These are phyloP conservation scores for Villa cingulata DNA, from an alignment of 2,888 invertebrate genomes.

Conservation along the genomic window DNA sequence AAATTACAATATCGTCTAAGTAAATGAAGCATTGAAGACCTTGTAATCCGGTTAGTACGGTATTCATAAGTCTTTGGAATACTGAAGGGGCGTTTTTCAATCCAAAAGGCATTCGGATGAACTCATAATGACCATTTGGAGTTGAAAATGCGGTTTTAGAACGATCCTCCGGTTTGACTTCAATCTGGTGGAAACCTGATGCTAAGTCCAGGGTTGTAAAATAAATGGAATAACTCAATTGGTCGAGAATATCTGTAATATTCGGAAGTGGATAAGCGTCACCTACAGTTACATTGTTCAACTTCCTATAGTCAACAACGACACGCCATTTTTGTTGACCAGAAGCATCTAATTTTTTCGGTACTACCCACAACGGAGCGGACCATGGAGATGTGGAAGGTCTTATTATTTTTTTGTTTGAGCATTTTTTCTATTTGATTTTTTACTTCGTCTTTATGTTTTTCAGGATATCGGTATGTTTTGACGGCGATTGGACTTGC, in stretches of 20 bases:
- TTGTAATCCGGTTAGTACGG: too few species aligned
- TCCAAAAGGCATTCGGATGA: conserved; percentile 3
- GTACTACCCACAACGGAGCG: conserved; percentile 3
- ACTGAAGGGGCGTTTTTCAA: too few species aligned
- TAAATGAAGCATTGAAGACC: too few species aligned
- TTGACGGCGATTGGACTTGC: conserved; percentile 12
- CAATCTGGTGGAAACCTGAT: conserved; percentile 8
- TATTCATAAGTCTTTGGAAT: too few species aligned
- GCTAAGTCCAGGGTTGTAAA: conserved; percentile 22
- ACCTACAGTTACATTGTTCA: conserved; percentile 8
- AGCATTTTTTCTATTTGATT: neutral
- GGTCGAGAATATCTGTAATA: conserved; percentile 22
- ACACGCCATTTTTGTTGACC: conserved; percentile 7
- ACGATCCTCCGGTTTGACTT: conserved; percentile 15
- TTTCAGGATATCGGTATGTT: conserved; percentile 2
- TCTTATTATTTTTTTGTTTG: conserved; percentile 5
- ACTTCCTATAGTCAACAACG: too few species aligned
- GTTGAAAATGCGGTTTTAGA: conserved; percentile 20
- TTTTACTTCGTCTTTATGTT: neutral
- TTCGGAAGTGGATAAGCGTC: conserved; percentile 16
- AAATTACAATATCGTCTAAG: too few species aligned
- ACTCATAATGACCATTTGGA: conserved; percentile 2
- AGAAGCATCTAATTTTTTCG: conserved; percentile 3
- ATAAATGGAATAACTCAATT: conserved; percentile 19
- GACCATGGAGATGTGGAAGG: conserved; percentile 2